Base-by-base conservation (phyloP, 2,113 vertebrate genomes). In the Pelecanus crispus region DNA sequence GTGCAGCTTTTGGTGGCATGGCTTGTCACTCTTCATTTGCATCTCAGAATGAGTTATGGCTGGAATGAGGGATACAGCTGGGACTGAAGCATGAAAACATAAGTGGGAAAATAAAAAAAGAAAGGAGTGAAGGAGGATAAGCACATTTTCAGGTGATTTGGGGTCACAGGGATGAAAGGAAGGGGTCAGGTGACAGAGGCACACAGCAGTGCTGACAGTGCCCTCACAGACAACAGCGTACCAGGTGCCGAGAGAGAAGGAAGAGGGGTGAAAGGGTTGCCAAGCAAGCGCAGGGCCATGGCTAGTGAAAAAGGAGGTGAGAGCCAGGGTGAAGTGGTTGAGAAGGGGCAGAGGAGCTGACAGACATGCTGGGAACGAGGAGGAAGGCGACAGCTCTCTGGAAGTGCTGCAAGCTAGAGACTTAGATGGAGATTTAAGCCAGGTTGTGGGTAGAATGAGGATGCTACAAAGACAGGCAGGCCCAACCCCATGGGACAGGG, bases 261-360 rank as follows among this genome's bases (percentile, higher is more conserved):
- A 80, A 73, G 74, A 82, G 9, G 74, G 18, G 45, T 34, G 10
- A 56, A 85, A 73, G 40, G 28, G 71, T 40, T 40, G 47, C 66
- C 34, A 44, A 56, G 44, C 32, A 63, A 65, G 52, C 0, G 0
- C 16, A 34, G 45, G 24, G 40, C 44, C 34, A 56, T 0, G 2
- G 34, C n/a, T 59, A 26, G 16, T 77, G 74, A 65, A 70, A 68
- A 89, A 26, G 16, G 11, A 71, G 18, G 10, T 17, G 66, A 55
- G 40, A 84, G 21, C 12, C 3, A 3, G 10, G 26, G 12, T 81
- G 47, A 50, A 75, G 10, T 8, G 58, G 20, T 52, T 3, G 3
- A 67, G 53, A 86, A 73, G 25, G 18, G 26, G 6, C 40, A 94
- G 61, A 78, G 28, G 29, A 65, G 45, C 31, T 77, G 55, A 53